Evolutionary conservation across 2,797 vertebrate species (phyloP), one percentile per base, ranked within the genome.

Genomic region (Oryzias dopingdopingensis): DNA sequence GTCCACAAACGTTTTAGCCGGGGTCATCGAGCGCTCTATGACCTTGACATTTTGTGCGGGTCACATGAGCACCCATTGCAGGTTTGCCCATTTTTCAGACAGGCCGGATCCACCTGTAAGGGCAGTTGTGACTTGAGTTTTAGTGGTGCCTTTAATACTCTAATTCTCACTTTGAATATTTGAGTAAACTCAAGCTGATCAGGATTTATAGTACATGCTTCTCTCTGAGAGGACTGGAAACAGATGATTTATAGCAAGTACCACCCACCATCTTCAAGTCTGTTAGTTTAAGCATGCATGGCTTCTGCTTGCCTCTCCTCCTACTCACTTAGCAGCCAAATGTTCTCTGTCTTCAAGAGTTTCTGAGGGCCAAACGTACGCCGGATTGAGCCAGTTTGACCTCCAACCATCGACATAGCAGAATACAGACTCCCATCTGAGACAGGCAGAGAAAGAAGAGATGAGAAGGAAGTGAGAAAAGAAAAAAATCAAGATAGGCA

Each of bases 291-390:
- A 76, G 66, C 50, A 49, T 65, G 58, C 23, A 23, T 0, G 8
- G 47, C 53, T 53, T 51, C 50, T 51, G 24, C 37, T 4, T 59
- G 53, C 62, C 65, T 72, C 56, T 65, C 74, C 64, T 79, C 77
- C 70, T 70, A 92, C 93, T 93, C 88, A 94, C 93, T 90, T 59
- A 81, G 84, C 66, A 94, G 80, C 93, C 93, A 94, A 80, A 92
- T 64, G 82, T 86, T 91, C 80, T 94, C 93, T 0, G 91, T 89
- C 82, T 92, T 93, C 79, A 94, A 83, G 24, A 91, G 88, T 44
- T 90, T 93, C 77, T 87, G 91, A 51, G 82, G 57, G 43, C 93
- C 90, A 42, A 89, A 92, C n/a, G 92, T 92, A 29, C 92, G 88
- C 7, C 88, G 88, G 66, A 94, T 92, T 1, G 84, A 87, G 74